Percentiles rank a stretch among this genome's conserved stretches.
Conservation (phyloP, 2,888 invertebrate species). For the Tanaodytes sp. region DNA sequence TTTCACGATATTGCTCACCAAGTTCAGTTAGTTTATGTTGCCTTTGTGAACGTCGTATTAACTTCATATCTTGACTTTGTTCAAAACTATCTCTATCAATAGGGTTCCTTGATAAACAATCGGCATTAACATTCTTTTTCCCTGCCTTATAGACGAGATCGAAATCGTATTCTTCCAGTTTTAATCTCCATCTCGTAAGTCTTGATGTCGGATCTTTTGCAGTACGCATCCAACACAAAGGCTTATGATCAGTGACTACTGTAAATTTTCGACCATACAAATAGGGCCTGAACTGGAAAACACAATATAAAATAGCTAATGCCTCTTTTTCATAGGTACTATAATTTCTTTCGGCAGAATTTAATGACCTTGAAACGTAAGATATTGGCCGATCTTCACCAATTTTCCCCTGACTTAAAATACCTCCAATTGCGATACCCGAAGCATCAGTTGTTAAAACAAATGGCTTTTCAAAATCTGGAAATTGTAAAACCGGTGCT, state of each 20-base stretch:
- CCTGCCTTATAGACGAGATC: background rate
- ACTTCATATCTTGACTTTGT: background rate
- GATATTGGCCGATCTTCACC: background rate
- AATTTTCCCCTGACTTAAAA: background rate
- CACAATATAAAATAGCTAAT: background rate
- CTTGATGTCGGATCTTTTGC: constrained; percentile 2
- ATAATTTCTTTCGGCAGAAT: background rate
- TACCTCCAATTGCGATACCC: background rate
- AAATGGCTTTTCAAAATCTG: background rate
- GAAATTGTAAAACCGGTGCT: too few relatives aligned
- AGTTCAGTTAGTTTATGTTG: background rate
- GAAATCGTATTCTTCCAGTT: background rate
- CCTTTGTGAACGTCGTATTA: background rate
- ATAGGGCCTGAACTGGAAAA: background rate
- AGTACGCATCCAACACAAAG: background rate
- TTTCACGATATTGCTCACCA: background rate
- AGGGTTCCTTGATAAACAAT: background rate
- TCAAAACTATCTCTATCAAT: background rate
- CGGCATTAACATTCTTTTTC: background rate
- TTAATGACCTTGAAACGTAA: background rate
- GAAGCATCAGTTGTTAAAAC: constrained; percentile 1
- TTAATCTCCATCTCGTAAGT: constrained; percentile 5
- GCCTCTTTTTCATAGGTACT: constrained; percentile 1
- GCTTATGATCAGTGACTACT: background rate
- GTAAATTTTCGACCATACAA: background rate